A percentile compares a stretch with the other conserved stretches of the same genome.
Evolutionary conservation across 2,888 invertebrate species (phyloP).

Genomic region (Salticus scenicus): DNA sequence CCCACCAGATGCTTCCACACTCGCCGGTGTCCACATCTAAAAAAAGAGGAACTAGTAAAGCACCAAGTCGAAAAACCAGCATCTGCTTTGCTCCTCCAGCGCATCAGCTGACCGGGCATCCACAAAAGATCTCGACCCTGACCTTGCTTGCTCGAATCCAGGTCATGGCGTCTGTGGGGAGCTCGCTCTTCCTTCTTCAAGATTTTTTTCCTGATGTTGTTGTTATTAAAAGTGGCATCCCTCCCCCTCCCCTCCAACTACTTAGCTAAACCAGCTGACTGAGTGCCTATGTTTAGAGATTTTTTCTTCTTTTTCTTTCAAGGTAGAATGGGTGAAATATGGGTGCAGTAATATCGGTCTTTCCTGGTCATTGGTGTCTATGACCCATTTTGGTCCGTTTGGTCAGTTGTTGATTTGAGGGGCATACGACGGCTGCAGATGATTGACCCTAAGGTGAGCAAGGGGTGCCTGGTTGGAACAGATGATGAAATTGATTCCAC

Average conservation of each 20-base stretch:
- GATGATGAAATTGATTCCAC: neutral
- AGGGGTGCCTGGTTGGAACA: conserved; percentile 1
- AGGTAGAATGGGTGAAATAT: conserved; percentile 10
- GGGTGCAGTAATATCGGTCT: neutral
- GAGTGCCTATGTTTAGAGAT: neutral
- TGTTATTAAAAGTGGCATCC: neutral
- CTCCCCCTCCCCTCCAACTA: conserved; percentile 10
- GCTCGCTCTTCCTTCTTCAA: conserved; percentile 8
- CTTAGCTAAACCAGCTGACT: conserved; percentile 20
- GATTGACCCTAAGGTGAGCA: neutral
- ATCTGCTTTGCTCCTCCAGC: neutral
- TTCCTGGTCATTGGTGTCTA: conserved; percentile 2
- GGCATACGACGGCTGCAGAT: neutral
- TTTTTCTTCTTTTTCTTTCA: neutral
- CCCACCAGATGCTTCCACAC: neutral
- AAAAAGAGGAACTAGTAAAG: conserved; percentile 21
- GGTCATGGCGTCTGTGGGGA: conserved; percentile 41
- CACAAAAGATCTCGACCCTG: conserved; percentile 36
- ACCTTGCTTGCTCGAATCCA: conserved; percentile 44
- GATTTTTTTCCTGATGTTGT: neutral
- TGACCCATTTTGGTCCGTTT: conserved; percentile 17
- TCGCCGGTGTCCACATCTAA: conserved; percentile 12
- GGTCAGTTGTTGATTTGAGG: conserved; percentile 6
- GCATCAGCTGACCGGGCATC: conserved; percentile 12
- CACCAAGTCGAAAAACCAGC: conserved; percentile 31